Evolutionary conservation across 2,113 vertebrate genomes (phyloP), one percentile per base, ranked within the genome.

Genomic region (Pseudopodoces humilis): DNA sequence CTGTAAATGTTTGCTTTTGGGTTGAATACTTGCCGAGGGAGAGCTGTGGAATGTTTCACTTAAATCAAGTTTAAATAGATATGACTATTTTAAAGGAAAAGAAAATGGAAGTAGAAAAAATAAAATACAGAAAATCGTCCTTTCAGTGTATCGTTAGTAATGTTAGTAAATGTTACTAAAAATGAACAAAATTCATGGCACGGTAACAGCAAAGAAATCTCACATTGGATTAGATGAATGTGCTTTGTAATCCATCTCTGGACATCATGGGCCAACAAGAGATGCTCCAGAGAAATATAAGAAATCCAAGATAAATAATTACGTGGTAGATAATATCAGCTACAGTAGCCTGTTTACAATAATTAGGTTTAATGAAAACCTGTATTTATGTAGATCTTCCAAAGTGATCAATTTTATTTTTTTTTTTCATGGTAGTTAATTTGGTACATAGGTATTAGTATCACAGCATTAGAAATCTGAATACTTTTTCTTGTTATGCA

Each of bases 1-100:
- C 86, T 92, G 85, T 86, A 96, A 96, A 96, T 93, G 88, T 96
- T 96, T 95, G 90, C 85, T 93, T 86, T 92, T 35, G 94, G 53
- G 88, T 39, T 94, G 88, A 94, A 92, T 62, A 50, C 83, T 90
- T 75, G 92, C 72, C 0, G 21, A 92, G 76, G 56, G 46, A 17
- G 41, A 92, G 72, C 79, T 43, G 47, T 3, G 0, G 64, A 94
- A 65, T 33, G 31, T 79, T 90, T 86, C 30, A 47, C 49, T 90
- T 88, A 90, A 69, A 93, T 96, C 82, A 89, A 49, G 79, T 83
- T 86, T 74, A 92, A 95, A 93, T 60, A 86, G 79, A 94, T 88
- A 67, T 33, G 58, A 83, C 49, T 60, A 35, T 79, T 92, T 86
- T 55, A 88, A 90, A 77, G 63, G 46, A 92, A 93, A 83, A 67